phyloP scores from a whole-genome alignment of 2,113 vertebrate species.

The Parus major region DNA sequence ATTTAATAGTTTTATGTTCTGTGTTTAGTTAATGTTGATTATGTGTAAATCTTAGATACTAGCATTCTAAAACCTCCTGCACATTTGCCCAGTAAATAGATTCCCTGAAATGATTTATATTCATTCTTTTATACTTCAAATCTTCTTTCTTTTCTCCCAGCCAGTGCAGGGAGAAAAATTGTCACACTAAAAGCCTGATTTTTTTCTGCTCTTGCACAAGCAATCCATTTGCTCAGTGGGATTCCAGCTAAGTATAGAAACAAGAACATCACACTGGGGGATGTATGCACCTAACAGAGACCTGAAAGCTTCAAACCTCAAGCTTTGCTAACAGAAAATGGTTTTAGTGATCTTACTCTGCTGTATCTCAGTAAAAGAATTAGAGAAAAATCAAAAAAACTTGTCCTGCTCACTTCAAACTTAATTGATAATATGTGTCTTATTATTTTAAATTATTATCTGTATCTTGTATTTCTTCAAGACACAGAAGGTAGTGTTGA shows the following conservation, averaged over 20 bases:
- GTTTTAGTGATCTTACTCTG: neutral
- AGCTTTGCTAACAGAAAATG: conserved; percentile 3
- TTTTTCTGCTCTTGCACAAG: conserved; percentile 14
- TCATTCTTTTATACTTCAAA: neutral
- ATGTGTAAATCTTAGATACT: neutral
- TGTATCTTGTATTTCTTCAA: neutral
- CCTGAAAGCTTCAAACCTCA: conserved; percentile 40
- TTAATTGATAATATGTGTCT: neutral
- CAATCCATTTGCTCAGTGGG: conserved; percentile 57
- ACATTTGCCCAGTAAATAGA: neutral
- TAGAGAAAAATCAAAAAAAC: neutral
- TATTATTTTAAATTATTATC: conserved; percentile 1
- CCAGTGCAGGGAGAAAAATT: neutral
- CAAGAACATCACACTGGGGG: conserved; percentile 44
- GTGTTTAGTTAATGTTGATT: neutral
- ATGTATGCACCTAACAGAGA: conserved; percentile 6
- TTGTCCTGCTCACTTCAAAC: neutral
- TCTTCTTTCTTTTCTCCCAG: neutral
- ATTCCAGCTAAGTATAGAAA: conserved; percentile 64
- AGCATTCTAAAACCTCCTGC: neutral
- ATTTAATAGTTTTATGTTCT: neutral
- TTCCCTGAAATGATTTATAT: neutral
- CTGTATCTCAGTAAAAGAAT: neutral
- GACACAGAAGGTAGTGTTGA: neutral
- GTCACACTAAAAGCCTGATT: conserved; percentile 17